Conservation (phyloP, 2,797 vertebrate genomes). For the Phoeniculus purpureus region DNA sequence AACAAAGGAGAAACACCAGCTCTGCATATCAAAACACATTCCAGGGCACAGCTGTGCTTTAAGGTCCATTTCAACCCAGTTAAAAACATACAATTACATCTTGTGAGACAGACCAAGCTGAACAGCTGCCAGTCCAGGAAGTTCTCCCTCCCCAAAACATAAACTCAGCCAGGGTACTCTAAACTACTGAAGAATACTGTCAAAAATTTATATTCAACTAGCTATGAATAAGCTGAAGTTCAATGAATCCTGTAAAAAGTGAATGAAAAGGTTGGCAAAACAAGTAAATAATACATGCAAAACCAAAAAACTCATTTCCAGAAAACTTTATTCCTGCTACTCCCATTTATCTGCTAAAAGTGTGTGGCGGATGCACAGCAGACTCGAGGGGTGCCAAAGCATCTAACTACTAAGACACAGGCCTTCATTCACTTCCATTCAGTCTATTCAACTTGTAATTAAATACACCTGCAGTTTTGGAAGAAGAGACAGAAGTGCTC, state of each 20-base stretch:
- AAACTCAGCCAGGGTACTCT: neutral
- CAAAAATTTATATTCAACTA: neutral
- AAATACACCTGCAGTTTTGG: neutral
- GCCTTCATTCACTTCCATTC: neutral
- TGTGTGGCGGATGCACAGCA: neutral
- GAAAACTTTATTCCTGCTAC: neutral
- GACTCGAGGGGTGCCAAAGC: neutral
- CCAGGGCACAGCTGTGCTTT: neutral
- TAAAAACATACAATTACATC: neutral
- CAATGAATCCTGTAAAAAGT: neutral
- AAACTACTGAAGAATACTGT: neutral
- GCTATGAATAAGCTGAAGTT: neutral
- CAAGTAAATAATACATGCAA: neutral
- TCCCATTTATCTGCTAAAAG: neutral
- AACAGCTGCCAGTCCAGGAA: neutral
- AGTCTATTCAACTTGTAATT: neutral
- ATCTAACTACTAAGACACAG: neutral
- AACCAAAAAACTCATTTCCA: neutral
- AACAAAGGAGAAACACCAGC: constrained; percentile 34
- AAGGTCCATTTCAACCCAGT: neutral
- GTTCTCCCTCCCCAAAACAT: neutral
- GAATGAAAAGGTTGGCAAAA: neutral
- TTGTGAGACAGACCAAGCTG: neutral
- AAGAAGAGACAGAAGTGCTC: neutral
- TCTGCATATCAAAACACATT: neutral